Evolutionary conservation across 2,113 vertebrate species (phyloP).

Genomic region (Oncorhynchus mykiss): DNA sequence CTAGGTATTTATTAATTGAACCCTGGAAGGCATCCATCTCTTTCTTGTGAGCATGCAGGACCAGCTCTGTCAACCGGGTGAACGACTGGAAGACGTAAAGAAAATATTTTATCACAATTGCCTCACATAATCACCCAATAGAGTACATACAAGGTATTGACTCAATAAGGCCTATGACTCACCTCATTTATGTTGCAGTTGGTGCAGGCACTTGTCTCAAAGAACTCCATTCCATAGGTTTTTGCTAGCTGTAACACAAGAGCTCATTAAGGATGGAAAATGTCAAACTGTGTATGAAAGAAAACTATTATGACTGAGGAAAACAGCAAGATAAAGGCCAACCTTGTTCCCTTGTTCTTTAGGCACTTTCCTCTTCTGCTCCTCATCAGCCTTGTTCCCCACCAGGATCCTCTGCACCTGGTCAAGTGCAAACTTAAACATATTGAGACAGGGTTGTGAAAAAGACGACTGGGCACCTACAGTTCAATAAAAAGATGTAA

Average conservation of each 20-base stretch:
- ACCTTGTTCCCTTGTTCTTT: slow-evolving; percentile 91
- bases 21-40: slow-evolving; percentile 81
- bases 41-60: slow-evolving; percentile 88
- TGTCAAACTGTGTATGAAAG: too few relatives aligned
- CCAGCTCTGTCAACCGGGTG: slow-evolving; percentile 85
- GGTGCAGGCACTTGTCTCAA: slow-evolving; percentile 92
- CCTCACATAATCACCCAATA: background rate
- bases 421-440: slow-evolving; percentile 80
- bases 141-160: background rate
- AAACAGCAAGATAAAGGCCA: background rate
- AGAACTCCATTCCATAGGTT: slow-evolving; percentile 94
- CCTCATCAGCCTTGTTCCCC: slow-evolving; percentile 92
- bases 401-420: slow-evolving; percentile 91
- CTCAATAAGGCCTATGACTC: slow-evolving; percentile 5
- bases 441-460: background rate
- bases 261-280: background rate
- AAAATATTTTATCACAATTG: background rate
- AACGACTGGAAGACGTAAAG: slow-evolving; percentile 76
- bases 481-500: background rate
- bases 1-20: slow-evolving; percentile 72
- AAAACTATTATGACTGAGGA: background rate
- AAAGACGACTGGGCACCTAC: background rate
- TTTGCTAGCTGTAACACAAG: slow-evolving; percentile 79
- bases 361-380: slow-evolving; percentile 85
- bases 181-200: slow-evolving; percentile 91